Conservation (phyloP, 2,797 vertebrate species). For the Cephalopachus bancanus region DNA sequence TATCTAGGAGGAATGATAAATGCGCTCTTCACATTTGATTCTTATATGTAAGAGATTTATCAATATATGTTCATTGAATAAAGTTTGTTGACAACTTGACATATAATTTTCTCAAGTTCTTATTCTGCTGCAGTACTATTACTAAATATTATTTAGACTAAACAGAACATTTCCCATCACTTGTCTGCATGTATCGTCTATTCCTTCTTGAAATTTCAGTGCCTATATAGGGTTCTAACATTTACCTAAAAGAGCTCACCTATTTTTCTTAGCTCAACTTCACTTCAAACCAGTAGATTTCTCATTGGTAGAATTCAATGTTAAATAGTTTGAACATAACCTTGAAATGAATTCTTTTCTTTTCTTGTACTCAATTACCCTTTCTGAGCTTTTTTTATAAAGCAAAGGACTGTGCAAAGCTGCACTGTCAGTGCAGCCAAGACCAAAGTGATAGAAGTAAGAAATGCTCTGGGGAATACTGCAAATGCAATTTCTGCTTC, state of each 20-base stretch:
- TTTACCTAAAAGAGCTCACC: slow-evolving; percentile 56
- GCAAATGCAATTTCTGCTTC: slow-evolving; percentile 60
- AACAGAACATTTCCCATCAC: background rate
- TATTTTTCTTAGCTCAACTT: slow-evolving; percentile 65
- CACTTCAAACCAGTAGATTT: slow-evolving; percentile 54
- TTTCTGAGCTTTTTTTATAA: slow-evolving; percentile 79
- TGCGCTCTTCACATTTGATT: background rate
- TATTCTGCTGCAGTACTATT: background rate
- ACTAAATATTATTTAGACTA: background rate
- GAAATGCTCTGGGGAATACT: slow-evolving; percentile 66
- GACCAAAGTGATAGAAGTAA: slow-evolving; percentile 54
- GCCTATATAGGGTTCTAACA: background rate
- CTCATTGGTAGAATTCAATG: slow-evolving; percentile 63
- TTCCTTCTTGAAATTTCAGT: slow-evolving; percentile 15
- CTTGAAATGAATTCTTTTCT: slow-evolving; percentile 79
- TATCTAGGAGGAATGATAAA: background rate
- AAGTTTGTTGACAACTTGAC: background rate
- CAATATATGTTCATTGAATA: background rate
- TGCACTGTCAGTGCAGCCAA: slow-evolving; percentile 2
- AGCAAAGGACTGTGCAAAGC: slow-evolving; percentile 57
- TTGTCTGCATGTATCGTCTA: background rate
- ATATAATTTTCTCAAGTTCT: background rate
- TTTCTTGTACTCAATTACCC: slow-evolving; percentile 75
- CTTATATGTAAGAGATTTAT: background rate
- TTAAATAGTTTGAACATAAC: slow-evolving; percentile 77